These are phyloP conservation scores for Apogon talboti DNA, from an alignment of 2,797 vertebrate species.

Conservation along the genomic window DNA sequence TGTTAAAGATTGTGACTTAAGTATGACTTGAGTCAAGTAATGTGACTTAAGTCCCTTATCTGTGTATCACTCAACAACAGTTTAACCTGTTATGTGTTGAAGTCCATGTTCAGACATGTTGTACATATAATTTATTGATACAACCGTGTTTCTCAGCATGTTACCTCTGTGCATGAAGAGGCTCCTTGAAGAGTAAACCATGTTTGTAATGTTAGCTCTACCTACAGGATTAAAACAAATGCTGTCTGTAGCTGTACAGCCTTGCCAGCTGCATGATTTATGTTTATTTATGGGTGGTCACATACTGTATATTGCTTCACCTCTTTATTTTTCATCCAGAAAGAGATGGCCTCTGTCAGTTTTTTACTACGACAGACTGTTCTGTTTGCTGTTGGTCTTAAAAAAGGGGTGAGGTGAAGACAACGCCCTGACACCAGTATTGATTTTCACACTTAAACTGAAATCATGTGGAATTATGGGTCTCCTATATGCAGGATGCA, in stretches of 20 bases:
- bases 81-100: constrained; percentile 1
- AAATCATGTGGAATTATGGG: constrained; percentile 40
- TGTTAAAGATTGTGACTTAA: no score
- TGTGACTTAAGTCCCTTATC: no score
- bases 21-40: no score
- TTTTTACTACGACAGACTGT: neutral
- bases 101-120: constrained; percentile 3
- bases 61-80: neutral
- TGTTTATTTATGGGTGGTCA: constrained; percentile 3
- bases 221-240: constrained; percentile 13
- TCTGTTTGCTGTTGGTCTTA: constrained; percentile 13
- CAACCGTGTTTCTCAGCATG: constrained; percentile 10
- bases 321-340: constrained; percentile 7
- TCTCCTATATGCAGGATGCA: constrained; percentile 25
- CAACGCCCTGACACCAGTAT: constrained; percentile 40
- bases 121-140: neutral
- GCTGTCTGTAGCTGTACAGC: constrained; percentile 1
- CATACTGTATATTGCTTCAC: neutral
- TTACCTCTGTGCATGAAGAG: constrained; percentile 20
- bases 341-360: neutral
- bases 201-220: constrained; percentile 2
- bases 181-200: neutral
- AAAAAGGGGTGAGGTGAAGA: constrained; percentile 28
- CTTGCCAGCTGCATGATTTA: constrained; percentile 1
- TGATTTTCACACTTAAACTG: constrained; percentile 46